Evolutionary conservation across 2,888 invertebrate species (phyloP), one percentile per base, ranked within the genome.

Genomic region (Caenorhabditis wallacei): DNA sequence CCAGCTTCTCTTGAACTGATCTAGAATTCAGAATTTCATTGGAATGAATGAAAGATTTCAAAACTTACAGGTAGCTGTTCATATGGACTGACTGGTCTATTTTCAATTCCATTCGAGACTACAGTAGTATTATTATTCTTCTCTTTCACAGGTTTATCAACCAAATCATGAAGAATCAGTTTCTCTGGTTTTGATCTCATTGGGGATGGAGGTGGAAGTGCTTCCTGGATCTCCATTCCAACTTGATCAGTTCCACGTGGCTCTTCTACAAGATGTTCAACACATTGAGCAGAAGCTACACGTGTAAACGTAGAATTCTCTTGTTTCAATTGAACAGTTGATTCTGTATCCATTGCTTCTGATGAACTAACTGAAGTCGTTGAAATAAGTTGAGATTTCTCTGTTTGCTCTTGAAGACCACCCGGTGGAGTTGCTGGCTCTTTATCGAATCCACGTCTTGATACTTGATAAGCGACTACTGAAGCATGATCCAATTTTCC

Each of bases 401-500:
- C 70, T 11, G 40, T 37, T 20, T 57, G 20, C 1, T 46, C 43
- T 3, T 64, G 59, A 16, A 24, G 24, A 7, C 72, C 54, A 2
- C n/a, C 63, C 5, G 69, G 69, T 7, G 78, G 78, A 2, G 78
- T 78, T 13, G 61, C 43, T 3, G 69, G 69, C 11, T 69, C 78
- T 35, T 78, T 78, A 1, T 78, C 63, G 5, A 20, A 40, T 7
- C 64, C 69, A 53, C 63, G 66, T 11, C 82, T 57, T 11, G 70
- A 95, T 46, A 96, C 95, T 85, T 95, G 95, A 91, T 95, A 96
- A 1, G 96, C 96, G 63, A 92, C 91, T 1, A 90, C 95, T 4
- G 95, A 95, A 24, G 96, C 96, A 92, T 96, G 96, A 92, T 96
- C 96, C 86, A 96, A 93, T 92, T 96, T 96, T 1, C 96, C 96